Percentiles rank a stretch among this genome's conserved stretches.
Evolutionary conservation across 2,113 vertebrate species (phyloP).

Genomic region (Oreotrochilus melanogaster): DNA sequence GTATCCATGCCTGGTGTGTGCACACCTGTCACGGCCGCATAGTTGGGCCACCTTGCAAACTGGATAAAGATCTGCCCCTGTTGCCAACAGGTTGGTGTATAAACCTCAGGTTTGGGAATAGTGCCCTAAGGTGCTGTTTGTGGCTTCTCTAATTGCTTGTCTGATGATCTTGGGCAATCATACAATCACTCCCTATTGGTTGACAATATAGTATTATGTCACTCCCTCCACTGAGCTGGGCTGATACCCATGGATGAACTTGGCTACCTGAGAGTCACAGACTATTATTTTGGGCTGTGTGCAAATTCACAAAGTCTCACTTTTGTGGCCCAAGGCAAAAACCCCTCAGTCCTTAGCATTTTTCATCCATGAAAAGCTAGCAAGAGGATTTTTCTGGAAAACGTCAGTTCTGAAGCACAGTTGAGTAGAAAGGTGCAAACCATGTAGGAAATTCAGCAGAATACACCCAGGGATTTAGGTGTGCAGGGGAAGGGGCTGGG

Average conservation of each 20-base stretch:
- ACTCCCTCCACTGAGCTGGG: not conserved
- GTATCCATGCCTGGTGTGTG: no score
- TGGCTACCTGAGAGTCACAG: not conserved
- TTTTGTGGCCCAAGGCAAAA: not conserved
- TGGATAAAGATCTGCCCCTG: not conserved
- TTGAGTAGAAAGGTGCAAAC: not conserved
- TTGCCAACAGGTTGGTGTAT: not conserved
- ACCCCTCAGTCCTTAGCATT: not conserved
- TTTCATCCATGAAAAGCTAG: not conserved
- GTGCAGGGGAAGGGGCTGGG: not conserved
- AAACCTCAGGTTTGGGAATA: not conserved
- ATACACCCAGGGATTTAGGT: rapidly evolving
- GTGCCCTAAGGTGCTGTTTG: not conserved
- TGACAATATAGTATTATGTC: not conserved
- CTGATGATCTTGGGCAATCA: slow-evolving; percentile 8
- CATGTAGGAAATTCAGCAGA: not conserved
- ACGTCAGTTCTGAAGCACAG: not conserved
- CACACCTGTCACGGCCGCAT: not conserved
- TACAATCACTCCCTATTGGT: not conserved
- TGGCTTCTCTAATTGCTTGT: not conserved
- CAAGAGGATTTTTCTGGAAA: not conserved
- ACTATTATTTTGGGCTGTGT: not conserved
- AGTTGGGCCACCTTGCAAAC: not conserved
- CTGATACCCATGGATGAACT: not conserved
- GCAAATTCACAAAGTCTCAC: not conserved